Percentiles rank a stretch among this genome's conserved stretches.
Conservation (phyloP, 2,113 vertebrate species). For the Bagarius yarrelli region DNA sequence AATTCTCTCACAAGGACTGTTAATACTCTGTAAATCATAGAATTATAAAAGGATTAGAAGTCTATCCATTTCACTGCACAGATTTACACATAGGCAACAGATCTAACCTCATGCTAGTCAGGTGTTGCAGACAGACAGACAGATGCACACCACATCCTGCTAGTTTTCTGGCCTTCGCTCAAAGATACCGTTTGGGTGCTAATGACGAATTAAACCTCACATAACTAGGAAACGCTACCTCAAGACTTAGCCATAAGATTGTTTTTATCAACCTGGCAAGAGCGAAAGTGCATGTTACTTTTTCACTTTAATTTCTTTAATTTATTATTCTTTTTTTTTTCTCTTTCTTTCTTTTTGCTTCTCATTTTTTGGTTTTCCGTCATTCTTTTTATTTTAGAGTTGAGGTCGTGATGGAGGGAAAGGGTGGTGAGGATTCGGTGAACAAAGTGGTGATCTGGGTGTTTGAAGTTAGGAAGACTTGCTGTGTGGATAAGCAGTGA, state of each 20-base stretch:
- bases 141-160: slow-evolving; percentile 40
- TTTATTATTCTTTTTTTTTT: slow-evolving; percentile 55
- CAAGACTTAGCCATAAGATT: slow-evolving; percentile 74
- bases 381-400: slow-evolving; percentile 58
- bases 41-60: slow-evolving; percentile 29
- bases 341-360: slow-evolving; percentile 27
- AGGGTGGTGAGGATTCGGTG: slow-evolving; percentile 41
- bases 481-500: slow-evolving; percentile 5
- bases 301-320: slow-evolving; percentile 58
- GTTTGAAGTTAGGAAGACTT: slow-evolving; percentile 15
- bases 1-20: slow-evolving; percentile 53
- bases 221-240: slow-evolving; percentile 79
- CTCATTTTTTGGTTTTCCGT: slow-evolving; percentile 46
- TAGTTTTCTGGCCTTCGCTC: slow-evolving; percentile 46
- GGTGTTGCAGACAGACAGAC: slow-evolving; percentile 36
- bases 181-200: slow-evolving; percentile 52
- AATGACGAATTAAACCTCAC: slow-evolving; percentile 68
- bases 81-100: slow-evolving; percentile 52
- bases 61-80: slow-evolving; percentile 49
- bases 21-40: slow-evolving; percentile 39
- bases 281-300: slow-evolving; percentile 59
- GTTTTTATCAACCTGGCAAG: slow-evolving; percentile 60
- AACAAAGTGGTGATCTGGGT: slow-evolving; percentile 15
- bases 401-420: slow-evolving; percentile 51
- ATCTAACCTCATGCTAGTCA: slow-evolving; percentile 48